phyloP scores from a whole-genome alignment of 2,113 vertebrate species.

The Brachypteracias leptosomus region DNA sequence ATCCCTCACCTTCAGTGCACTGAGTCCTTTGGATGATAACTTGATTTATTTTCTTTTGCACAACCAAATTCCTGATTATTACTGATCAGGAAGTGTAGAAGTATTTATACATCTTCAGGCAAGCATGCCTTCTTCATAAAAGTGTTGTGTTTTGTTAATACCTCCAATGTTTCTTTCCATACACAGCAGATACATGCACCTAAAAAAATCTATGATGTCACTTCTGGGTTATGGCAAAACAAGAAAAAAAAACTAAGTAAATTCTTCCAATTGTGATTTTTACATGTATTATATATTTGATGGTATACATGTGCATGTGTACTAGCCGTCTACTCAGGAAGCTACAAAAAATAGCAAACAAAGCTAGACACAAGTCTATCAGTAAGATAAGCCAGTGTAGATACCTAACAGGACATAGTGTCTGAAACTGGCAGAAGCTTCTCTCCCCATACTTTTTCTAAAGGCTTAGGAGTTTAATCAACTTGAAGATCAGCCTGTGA shows the following conservation, averaged over 20 bases:
- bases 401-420: background rate
- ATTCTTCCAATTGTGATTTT: background rate
- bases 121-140: background rate
- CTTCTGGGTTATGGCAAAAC: background rate
- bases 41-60: background rate
- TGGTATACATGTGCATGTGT: fast-evolving
- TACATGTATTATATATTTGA: background rate
- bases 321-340: background rate
- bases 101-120: background rate
- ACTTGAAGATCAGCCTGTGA: background rate
- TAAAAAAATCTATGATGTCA: background rate
- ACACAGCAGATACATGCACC: background rate
- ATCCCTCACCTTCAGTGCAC: background rate
- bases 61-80: background rate
- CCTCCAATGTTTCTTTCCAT: background rate
- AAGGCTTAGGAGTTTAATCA: background rate
- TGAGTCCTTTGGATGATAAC: background rate
- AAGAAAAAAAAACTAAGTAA: background rate
- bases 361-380: background rate
- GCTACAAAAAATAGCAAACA: background rate
- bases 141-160: background rate
- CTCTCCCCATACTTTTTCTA: background rate
- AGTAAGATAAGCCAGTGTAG: background rate
- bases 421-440: background rate
- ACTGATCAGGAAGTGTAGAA: background rate